These are phyloP conservation scores for Argyra leucocephala DNA, from an alignment of 2,888 invertebrate species.

Conservation along the genomic window DNA sequence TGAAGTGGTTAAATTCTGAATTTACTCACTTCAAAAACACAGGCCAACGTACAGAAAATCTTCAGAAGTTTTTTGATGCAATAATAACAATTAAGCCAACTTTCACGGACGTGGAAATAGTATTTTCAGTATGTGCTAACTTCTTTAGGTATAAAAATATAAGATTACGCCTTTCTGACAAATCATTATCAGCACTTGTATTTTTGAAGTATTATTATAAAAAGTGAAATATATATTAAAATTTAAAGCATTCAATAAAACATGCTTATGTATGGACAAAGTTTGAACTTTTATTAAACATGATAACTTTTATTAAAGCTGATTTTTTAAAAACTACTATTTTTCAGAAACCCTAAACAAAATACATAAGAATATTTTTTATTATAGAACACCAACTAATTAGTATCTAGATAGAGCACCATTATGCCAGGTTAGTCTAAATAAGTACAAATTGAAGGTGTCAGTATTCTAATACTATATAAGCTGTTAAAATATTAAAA, in stretches of 20 bases:
- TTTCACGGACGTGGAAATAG: background rate
- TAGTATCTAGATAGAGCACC: too few species aligned
- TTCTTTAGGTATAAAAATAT: constrained; percentile 10
- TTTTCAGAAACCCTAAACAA: constrained; percentile 8
- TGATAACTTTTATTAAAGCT: background rate
- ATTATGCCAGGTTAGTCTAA: too few species aligned
- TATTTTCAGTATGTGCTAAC: background rate
- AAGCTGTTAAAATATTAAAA: too few species aligned
- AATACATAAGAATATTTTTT: too few species aligned
- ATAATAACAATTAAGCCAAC: background rate
- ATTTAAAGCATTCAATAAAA: too few species aligned
- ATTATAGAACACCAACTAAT: too few species aligned
- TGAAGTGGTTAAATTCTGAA: background rate
- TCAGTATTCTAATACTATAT: too few species aligned
- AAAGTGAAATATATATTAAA: too few species aligned
- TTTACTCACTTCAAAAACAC: background rate
- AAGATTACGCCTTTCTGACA: constrained; percentile 5
- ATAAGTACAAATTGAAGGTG: too few species aligned
- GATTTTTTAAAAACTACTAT: constrained; percentile 8
- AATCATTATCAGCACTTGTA: constrained; percentile 5
- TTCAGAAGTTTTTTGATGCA: background rate
- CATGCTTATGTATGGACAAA: too few species aligned
- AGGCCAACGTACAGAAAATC: background rate
- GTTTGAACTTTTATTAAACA: too few species aligned
- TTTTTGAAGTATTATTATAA: constrained; percentile 12